Evolutionary conservation across 1,140 invertebrate genomes (phyloP), one percentile per base, ranked within the genome.

Genomic region (Drosophila orosa): DNA sequence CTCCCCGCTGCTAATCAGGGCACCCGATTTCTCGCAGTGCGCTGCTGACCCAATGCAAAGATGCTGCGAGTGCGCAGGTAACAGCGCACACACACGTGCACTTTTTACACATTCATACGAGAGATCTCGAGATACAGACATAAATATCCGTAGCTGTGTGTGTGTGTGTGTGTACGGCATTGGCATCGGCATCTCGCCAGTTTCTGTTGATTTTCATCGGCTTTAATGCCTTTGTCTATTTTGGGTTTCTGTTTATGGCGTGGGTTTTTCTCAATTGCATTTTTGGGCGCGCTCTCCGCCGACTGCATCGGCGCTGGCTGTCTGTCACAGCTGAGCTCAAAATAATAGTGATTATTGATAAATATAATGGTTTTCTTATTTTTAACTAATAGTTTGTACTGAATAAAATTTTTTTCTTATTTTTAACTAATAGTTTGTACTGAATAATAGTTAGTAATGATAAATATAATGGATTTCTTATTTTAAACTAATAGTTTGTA

Each of bases 251-350:
- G 74, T 84, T 74, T 85, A 78, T 81, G 84, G 82, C 74, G 82
- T 86, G 83, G 83, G 83, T 86, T 86, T 86, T 87, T 86, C 83
- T 86, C 84, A 80, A 87, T 86, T 86, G 84, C 84, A 87, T 87
- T 85, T 86, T 86, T 80, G 73, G 80, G 75, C 54, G 68, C 79
- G 79, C 74, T 81, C 61, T 69, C 63, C 71, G 48, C 63, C 71
- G 48, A 50, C 40, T 63, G 22, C 58, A 42, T 17, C 42, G 19
- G 29, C 24, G 37, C 19, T 39, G 10, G 9, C 10, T 22, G 19
- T 22, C 31, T n/a, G 50, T n/a, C 15, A 39, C 68, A 58, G 22
- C 40, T 22, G 1, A 3, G 52, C 4, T 12, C n/a, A 35, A 52
- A 35, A 19, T 35, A 57, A 33, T 61, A 39, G 25, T 7, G 7